Conservation (phyloP, 2,888 invertebrate genomes). For the Diadegma fenestrale region DNA sequence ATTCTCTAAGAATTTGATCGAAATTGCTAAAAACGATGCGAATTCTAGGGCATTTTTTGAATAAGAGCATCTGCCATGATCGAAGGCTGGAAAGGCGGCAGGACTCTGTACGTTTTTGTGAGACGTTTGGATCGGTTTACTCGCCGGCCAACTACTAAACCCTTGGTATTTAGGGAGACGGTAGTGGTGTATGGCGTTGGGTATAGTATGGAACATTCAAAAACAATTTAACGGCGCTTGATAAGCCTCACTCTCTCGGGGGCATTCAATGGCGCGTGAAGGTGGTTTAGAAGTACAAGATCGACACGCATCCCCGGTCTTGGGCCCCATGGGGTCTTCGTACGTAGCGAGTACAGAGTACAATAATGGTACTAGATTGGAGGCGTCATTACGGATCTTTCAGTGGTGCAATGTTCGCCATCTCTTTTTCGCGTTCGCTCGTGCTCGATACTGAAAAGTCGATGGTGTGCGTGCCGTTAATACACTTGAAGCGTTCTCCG, state of each 20-base stretch:
- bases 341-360: conserved; percentile 40
- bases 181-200: conserved; percentile 28
- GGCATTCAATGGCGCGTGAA: conserved; percentile 77
- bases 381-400: conserved; percentile 77
- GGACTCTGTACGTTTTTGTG: not conserved
- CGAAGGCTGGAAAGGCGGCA: not conserved
- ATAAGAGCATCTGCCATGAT: not conserved
- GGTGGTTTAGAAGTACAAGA: conserved; percentile 72
- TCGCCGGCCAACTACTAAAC: conserved; percentile 37
- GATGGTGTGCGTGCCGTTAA: conserved; percentile 53
- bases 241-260: conserved; percentile 70
- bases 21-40: too few species aligned
- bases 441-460: conserved; percentile 14
- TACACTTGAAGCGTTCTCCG: conserved; percentile 40
- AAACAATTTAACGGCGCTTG: conserved; percentile 78
- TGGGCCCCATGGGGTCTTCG: conserved; percentile 73
- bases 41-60: too few species aligned
- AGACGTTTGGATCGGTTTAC: not conserved
- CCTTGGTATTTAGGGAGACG: not conserved
- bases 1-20: too few species aligned
- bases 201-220: conserved; percentile 70
- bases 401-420: conserved; percentile 62
- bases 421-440: conserved; percentile 19
- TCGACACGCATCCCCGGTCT: conserved; percentile 73
- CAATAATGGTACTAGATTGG: conserved; percentile 74